phyloP scores from a whole-genome alignment of 2,797 vertebrate genomes.

The Epinephelus coioides region DNA sequence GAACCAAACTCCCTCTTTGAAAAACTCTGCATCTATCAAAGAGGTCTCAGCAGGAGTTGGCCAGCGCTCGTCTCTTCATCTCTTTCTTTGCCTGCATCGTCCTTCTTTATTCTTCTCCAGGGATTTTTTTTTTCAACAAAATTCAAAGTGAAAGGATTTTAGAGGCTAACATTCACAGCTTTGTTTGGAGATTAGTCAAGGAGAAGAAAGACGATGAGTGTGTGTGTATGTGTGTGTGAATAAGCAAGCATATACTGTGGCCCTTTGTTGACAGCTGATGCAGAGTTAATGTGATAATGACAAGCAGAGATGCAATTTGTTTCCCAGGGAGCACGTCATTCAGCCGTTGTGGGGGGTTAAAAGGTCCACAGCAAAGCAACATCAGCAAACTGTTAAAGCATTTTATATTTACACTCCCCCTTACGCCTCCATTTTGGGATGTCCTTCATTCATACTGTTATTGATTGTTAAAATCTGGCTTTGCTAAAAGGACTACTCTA shows the following conservation, averaged over 20 bases:
- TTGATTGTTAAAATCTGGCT: constrained; percentile 27
- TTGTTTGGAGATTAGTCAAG: constrained; percentile 78
- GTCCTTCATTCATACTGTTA: constrained; percentile 20
- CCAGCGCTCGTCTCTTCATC: constrained; percentile 60
- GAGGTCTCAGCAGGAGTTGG: constrained; percentile 72
- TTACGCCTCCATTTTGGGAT: constrained; percentile 5
- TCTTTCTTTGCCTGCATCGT: constrained; percentile 56
- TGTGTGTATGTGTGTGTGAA: constrained; percentile 28
- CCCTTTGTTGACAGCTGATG: constrained; percentile 72
- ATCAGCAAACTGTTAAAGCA: constrained; percentile 49
- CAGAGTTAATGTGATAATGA: constrained; percentile 77
- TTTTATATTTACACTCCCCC: constrained; percentile 32
- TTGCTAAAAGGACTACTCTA: neutral
- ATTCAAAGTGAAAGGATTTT: constrained; percentile 74
- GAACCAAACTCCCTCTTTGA: constrained; percentile 58
- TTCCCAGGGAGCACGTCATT: constrained; percentile 56
- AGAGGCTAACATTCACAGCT: constrained; percentile 72
- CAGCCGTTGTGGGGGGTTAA: constrained; percentile 55
- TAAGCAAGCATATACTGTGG: constrained; percentile 23
- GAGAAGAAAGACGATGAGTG: constrained; percentile 58
- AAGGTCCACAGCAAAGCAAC: constrained; percentile 55
- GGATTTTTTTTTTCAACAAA: constrained; percentile 55
- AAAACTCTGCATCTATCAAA: constrained; percentile 71
- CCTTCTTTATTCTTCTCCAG: constrained; percentile 61
- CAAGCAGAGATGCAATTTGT: constrained; percentile 74